A percentile compares a stretch with the other conserved stretches of the same genome.
Evolutionary conservation across 2,888 invertebrate genomes (phyloP).

Genomic region (Copidosoma aretas): DNA sequence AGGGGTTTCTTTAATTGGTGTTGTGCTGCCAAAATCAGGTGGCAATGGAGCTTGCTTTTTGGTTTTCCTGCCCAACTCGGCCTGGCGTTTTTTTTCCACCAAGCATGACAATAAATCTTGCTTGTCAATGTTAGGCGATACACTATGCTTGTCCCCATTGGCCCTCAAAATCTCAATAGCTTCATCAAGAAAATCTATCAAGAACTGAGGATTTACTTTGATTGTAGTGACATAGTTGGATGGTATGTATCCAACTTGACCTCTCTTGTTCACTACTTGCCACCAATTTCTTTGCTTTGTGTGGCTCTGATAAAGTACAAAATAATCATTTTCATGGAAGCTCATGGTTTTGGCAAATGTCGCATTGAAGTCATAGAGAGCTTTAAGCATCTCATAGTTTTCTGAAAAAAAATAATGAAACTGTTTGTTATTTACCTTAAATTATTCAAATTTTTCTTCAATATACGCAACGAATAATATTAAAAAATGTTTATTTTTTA

Average conservation of each 20-base stretch:
- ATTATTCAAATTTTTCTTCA: too few relatives aligned
- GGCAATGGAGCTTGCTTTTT: conserved; percentile 60
- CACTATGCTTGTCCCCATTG: conserved; percentile 60
- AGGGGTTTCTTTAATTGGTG: conserved; percentile 47
- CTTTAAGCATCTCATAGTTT: conserved; percentile 82
- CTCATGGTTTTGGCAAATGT: conserved; percentile 83
- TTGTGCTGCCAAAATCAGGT: conserved; percentile 56
- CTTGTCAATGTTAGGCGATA: conserved; percentile 64
- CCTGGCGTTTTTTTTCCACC: conserved; percentile 71
- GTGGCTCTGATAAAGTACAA: conserved; percentile 79
- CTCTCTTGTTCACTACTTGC: conserved; percentile 84
- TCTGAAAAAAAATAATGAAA: conserved; percentile 61
- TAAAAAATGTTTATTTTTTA: too few relatives aligned
- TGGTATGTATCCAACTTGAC: conserved; percentile 84
- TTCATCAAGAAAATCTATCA: conserved; percentile 75
- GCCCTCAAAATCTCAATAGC: conserved; percentile 68
- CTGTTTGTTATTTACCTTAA: not conserved
- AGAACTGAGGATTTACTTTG: conserved; percentile 78
- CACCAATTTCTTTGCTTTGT: conserved; percentile 86
- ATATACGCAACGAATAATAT: too few relatives aligned
- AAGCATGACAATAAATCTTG: conserved; percentile 72
- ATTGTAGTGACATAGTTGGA: conserved; percentile 84
- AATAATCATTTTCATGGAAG: conserved; percentile 81
- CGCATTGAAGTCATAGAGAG: conserved; percentile 83
- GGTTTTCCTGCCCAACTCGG: conserved; percentile 62